A percentile compares a stretch with the other conserved stretches of the same genome.
These are phyloP conservation scores for Hapalemur alaotrensis DNA, from an alignment of 2,797 vertebrate species.

Conservation along the genomic window DNA sequence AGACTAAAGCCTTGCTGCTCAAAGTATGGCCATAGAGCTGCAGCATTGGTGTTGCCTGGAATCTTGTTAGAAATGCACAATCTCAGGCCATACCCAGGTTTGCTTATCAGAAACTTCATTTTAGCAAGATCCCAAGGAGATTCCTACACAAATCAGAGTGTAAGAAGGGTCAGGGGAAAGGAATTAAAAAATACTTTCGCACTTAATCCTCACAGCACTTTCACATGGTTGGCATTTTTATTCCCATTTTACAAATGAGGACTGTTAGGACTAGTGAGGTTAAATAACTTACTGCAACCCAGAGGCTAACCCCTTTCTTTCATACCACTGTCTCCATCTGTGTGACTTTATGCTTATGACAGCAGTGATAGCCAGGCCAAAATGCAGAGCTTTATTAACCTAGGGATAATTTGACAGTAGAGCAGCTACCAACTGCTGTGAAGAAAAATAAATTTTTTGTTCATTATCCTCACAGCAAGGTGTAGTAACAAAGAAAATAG, in stretches of 20 bases:
- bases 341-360: neutral
- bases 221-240: neutral
- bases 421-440: neutral
- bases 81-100: neutral
- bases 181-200: neutral
- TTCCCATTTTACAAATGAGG: neutral
- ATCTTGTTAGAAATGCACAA: neutral
- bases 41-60: neutral
- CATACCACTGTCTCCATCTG: neutral
- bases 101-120: neutral
- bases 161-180: neutral
- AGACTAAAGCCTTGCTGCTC: neutral
- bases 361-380: neutral
- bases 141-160: neutral
- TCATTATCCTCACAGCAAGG: neutral
- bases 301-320: neutral
- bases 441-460: neutral
- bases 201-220: neutral
- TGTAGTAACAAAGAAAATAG: conserved; percentile 8
- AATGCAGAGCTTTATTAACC: neutral
- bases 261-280: neutral
- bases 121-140: neutral
- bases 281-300: neutral
- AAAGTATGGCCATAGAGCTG: neutral
- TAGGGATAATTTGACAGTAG: neutral